Conservation (phyloP, 2,888 invertebrate genomes). For the Coleophora flavipennella region DNA sequence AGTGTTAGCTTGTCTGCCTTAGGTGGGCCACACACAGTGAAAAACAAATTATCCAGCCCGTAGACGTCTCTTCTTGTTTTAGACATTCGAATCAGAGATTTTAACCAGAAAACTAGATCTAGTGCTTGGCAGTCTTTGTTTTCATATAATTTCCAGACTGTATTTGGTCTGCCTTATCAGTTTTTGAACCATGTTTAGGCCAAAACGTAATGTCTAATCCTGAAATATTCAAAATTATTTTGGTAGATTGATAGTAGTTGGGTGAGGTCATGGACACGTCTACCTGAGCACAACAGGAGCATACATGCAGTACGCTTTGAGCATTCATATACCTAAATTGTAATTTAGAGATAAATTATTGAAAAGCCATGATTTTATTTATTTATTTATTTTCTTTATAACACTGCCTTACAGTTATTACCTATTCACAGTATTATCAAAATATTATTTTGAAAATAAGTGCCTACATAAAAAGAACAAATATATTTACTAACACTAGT, state of each 20-base stretch:
- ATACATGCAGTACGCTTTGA: slow-evolving; percentile 8
- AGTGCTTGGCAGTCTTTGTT: not conserved
- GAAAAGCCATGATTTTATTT: slow-evolving; percentile 6
- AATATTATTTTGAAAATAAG: too few relatives aligned
- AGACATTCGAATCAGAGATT: not conserved
- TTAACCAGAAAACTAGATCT: not conserved
- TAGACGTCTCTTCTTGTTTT: not conserved
- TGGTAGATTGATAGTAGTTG: slow-evolving; percentile 5
- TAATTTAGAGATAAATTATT: not conserved
- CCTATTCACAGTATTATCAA: too few relatives aligned
- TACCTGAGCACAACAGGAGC: slow-evolving; percentile 12
- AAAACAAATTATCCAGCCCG: too few relatives aligned
- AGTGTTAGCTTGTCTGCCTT: too few relatives aligned
- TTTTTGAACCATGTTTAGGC: slow-evolving; percentile 8
- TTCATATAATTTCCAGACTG: not conserved
- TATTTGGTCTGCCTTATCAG: slow-evolving; percentile 3
- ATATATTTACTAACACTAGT: too few relatives aligned
- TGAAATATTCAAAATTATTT: slow-evolving; percentile 7
- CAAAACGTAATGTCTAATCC: slow-evolving; percentile 8
- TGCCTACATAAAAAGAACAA: too few relatives aligned
- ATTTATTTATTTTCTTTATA: too few relatives aligned
- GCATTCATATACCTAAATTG: slow-evolving; percentile 7
- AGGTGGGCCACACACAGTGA: too few relatives aligned
- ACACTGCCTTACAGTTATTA: too few relatives aligned
- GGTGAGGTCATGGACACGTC: slow-evolving; percentile 14